Conservation (phyloP, 2,888 invertebrate genomes). For the Megamerina dolium region DNA sequence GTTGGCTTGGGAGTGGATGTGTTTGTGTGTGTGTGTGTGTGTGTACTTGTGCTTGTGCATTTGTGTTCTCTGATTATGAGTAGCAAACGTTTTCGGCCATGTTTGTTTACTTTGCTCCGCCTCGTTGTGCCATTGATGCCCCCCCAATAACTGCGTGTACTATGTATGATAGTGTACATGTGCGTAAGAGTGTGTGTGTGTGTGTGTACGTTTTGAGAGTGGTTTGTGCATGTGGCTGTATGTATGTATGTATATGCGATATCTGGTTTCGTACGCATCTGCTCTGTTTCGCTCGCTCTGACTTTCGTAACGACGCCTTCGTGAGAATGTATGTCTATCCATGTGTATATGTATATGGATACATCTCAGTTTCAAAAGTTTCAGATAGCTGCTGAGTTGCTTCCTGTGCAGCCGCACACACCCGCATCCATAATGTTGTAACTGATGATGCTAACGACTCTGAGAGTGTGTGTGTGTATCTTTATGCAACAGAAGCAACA, state of each 20-base stretch:
- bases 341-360: no score
- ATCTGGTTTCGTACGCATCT: slow-evolving; percentile 15
- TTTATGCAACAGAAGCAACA: not conserved
- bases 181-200: slow-evolving; percentile 17
- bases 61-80: slow-evolving; percentile 31
- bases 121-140: slow-evolving; percentile 29
- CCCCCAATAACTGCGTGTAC: slow-evolving; percentile 8
- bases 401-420: not conserved
- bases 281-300: slow-evolving; percentile 14
- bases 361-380: no score
- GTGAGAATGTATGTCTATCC: no score
- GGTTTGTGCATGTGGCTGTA: slow-evolving; percentile 7
- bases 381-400: slow-evolving; percentile 14
- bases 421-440: not conserved
- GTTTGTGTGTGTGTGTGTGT: slow-evolving; percentile 7
- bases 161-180: not conserved
- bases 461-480: not conserved
- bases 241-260: no score
- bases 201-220: slow-evolving; percentile 16
- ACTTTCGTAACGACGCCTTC: slow-evolving; percentile 17
- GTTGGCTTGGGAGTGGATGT: no score
- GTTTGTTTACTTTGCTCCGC: slow-evolving; percentile 49
- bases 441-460: no score
- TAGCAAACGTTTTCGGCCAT: slow-evolving; percentile 46
- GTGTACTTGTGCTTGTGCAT: slow-evolving; percentile 11